Evolutionary conservation across 2,888 invertebrate genomes (phyloP), one percentile per base, ranked within the genome.

Genomic region (Drosophila aldrichi): DNA sequence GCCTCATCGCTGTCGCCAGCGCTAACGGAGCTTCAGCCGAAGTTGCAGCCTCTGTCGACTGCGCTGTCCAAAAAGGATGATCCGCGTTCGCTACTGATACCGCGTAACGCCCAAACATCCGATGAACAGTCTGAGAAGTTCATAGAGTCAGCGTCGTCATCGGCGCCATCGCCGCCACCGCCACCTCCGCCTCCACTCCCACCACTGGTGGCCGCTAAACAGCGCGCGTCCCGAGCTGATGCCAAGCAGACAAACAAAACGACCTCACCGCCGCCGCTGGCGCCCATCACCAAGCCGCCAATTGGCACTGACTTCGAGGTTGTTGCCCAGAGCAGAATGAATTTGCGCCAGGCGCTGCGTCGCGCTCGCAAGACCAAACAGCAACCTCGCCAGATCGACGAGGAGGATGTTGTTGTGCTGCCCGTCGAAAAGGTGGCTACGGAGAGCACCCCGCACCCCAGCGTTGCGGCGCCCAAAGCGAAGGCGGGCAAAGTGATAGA

Each of bases 261-360:
- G 3, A 59, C 55, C 16, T 82, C 83, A 16, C 80, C 84, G 32
- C 81, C 82, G 16, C 82, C 81, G 2, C 34, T 82, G 41, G 75
- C 81, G 22, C 77, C 81, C 18, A 40, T 62, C 16, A 22, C 51
- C 14, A 66, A 62, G 29, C 3, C 56, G 0, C 16, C 61, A 0
- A 10, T 18, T 2, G 34, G 20, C 1, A 16, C 62, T 3, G 74
- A 73, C 63, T 64, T 74, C 41, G 73, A 81, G 40, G 58, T 36
- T 9, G 88, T 89, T 46, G 90, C 90, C 6, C 90, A 88, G 72
- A 92, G 92, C 63, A 91, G 93, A 3, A 68, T 90, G 74, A 92
- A 92, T 85, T 77, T 93, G 38, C 85, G 91, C 1, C 89, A 92
- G 64, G 92, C 92, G 0, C 59, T 93, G 20, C 91, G 88, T 22